A percentile compares a stretch with the other conserved stretches of the same genome.
These are phyloP conservation scores for Oreochromis spilurus DNA, from an alignment of 2,113 vertebrate genomes.

Conservation along the genomic window DNA sequence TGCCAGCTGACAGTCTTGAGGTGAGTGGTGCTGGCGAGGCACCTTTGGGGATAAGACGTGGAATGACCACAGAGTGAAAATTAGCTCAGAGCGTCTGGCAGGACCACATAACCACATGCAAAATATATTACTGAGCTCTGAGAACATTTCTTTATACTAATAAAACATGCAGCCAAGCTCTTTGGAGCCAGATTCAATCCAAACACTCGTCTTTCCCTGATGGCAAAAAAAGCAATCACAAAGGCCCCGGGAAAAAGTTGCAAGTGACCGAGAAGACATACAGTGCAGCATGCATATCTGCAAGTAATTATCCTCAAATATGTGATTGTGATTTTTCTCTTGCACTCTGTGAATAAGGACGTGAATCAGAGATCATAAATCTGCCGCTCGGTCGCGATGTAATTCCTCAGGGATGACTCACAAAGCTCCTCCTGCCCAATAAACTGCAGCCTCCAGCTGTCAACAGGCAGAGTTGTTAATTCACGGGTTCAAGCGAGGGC, in stretches of 20 bases:
- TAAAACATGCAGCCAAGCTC: background rate
- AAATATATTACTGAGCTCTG: background rate
- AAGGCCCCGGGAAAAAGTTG: background rate
- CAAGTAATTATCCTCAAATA: background rate
- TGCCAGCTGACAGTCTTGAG: slow-evolving; percentile 13
- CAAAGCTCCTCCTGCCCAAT: background rate
- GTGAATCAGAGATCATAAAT: background rate
- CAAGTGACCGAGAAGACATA: background rate
- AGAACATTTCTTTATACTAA: background rate
- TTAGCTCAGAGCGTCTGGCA: background rate
- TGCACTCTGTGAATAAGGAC: background rate
- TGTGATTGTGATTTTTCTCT: background rate
- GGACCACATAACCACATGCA: background rate
- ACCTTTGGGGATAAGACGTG: background rate
- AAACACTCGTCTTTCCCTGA: background rate
- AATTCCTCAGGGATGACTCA: slow-evolving; percentile 4
- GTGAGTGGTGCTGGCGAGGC: background rate
- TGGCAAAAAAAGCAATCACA: background rate
- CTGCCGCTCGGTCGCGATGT: background rate
- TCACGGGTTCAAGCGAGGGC: slow-evolving; percentile 13
- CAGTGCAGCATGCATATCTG: background rate
- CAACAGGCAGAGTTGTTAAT: background rate
- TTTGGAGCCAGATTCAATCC: background rate
- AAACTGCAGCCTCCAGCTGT: slow-evolving; percentile 7
- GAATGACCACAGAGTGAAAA: background rate